These are phyloP conservation scores for Brachypalpus laphriformis DNA, from an alignment of 2,888 invertebrate genomes.

Conservation along the genomic window DNA sequence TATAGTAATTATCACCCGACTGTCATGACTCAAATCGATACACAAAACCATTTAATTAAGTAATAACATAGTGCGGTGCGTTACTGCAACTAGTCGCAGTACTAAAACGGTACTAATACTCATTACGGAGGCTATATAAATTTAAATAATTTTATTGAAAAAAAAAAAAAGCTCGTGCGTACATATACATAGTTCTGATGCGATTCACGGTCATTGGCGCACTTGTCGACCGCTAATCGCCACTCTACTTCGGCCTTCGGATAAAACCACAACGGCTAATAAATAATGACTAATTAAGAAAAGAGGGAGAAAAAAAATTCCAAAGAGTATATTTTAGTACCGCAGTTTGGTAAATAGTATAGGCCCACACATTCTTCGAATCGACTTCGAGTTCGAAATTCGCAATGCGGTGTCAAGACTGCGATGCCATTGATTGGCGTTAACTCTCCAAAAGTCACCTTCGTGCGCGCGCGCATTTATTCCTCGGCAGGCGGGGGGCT, in stretches of 20 bases:
- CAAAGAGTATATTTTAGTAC: not conserved
- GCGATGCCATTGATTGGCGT: conserved; percentile 27
- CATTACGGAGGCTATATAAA: conserved; percentile 6
- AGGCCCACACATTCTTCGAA: conserved; percentile 26
- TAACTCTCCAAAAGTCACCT: conserved; percentile 19
- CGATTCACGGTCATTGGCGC: conserved; percentile 67
- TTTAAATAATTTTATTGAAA: conserved; percentile 23
- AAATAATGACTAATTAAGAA: conserved; percentile 62
- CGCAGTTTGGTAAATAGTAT: not conserved
- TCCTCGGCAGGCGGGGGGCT: not conserved
- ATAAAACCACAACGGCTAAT: conserved; percentile 57
- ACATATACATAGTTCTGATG: conserved; percentile 22
- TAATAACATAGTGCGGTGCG: conserved; percentile 4
- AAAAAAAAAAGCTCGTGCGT: conserved; percentile 6
- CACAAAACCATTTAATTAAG: not conserved
- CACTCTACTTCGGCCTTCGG: conserved; percentile 64
- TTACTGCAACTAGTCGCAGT: not conserved
- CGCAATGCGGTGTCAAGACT: not conserved
- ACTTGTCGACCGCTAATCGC: conserved; percentile 64
- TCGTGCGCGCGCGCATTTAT: not conserved
- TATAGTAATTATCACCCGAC: too few relatives aligned
- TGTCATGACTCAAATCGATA: not conserved
- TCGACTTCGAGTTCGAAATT: conserved; percentile 34
- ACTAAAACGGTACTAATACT: conserved; percentile 25
- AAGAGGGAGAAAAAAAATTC: not conserved